Base-by-base conservation (phyloP, 2,797 vertebrate genomes). In the Momotus momota region DNA sequence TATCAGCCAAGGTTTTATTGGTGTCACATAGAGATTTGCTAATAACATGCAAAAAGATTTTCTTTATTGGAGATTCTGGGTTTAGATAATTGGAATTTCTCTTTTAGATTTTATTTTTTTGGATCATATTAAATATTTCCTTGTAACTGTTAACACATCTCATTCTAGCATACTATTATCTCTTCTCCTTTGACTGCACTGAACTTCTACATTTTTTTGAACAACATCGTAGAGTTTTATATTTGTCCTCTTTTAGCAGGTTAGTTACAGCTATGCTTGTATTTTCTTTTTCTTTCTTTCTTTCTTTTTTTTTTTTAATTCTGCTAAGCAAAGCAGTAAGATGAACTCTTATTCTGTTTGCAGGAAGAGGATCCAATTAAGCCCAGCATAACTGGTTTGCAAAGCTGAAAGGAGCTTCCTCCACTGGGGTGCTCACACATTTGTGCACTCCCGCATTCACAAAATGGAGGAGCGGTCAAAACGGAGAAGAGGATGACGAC, bases 1-100 rank as follows among this genome's bases (percentile, higher is more conserved):
- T 86, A 95, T 80, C 75, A 94, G 73, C 55, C n/a, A 79, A 54
- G 38, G 27, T 83, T 93, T 96, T 71, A 74, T 88, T 10, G 2
- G 31, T 69, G 14, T 86, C 73, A 90, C 43, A 83, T 19, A 85
- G n/a, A 75, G 26, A 88, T 77, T 80, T 90, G 25, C 6, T 55
- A 72, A 79, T 58, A 94, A 74, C 19, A 43, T 43, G 62, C 5
- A 35, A 90, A 79, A 79, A 6, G 2, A 55, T 81, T 88, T 88
- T 72, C 12, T 88, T 78, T 91, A 38, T 69, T 18, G n/a, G 18
- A 86, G 33, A 84, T 55, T 90, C 25, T 77, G 38, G 2, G 13
- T 75, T 91, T 88, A 70, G 52, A 69, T 81, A 49, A 71, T 77
- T 82, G 83, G 21, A 69, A 78, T n/a, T 86, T 61, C 22, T 83